These are phyloP conservation scores for Pipa parva DNA, from an alignment of 2,113 vertebrate species.

Conservation along the genomic window DNA sequence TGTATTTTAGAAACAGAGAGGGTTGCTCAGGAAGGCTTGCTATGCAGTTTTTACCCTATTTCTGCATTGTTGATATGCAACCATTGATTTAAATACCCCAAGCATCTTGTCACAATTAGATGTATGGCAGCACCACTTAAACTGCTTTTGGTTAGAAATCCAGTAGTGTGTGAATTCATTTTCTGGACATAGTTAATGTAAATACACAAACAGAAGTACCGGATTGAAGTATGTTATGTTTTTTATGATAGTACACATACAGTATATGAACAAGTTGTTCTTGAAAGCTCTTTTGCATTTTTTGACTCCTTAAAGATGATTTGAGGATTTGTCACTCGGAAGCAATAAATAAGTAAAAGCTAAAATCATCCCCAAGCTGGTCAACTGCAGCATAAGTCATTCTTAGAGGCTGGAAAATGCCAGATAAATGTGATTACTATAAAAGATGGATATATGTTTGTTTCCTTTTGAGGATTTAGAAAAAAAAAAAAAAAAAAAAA, in stretches of 20 bases:
- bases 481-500: no score
- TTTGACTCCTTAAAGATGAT: slow-evolving; percentile 54
- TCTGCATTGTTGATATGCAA: no score
- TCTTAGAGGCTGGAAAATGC: slow-evolving; percentile 76
- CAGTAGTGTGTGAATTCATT: no score
- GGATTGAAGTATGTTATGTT: background rate
- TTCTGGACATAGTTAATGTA: background rate
- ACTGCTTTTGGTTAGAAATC: slow-evolving; percentile 3
- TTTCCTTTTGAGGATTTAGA: slow-evolving; percentile 79
- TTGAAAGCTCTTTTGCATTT: slow-evolving; percentile 55
- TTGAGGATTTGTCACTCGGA: slow-evolving; percentile 68
- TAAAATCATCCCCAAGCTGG: slow-evolving; percentile 67
- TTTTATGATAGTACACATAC: background rate
- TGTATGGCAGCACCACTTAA: background rate
- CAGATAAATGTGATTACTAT: slow-evolving; percentile 91
- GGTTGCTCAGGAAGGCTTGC: no score
- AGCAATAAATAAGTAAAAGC: slow-evolving; percentile 79
- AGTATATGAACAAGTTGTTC: slow-evolving; percentile 38
- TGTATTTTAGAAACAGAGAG: no score
- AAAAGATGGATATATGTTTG: slow-evolving; percentile 81
- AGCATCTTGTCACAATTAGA: background rate
- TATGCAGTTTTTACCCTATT: no score
- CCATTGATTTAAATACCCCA: background rate
- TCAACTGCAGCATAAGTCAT: slow-evolving; percentile 78
- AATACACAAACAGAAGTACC: background rate